These are phyloP conservation scores for Hippasteria phrygiana DNA, from an alignment of 53 echinoderm and acorn worm species.

Conservation along the genomic window DNA sequence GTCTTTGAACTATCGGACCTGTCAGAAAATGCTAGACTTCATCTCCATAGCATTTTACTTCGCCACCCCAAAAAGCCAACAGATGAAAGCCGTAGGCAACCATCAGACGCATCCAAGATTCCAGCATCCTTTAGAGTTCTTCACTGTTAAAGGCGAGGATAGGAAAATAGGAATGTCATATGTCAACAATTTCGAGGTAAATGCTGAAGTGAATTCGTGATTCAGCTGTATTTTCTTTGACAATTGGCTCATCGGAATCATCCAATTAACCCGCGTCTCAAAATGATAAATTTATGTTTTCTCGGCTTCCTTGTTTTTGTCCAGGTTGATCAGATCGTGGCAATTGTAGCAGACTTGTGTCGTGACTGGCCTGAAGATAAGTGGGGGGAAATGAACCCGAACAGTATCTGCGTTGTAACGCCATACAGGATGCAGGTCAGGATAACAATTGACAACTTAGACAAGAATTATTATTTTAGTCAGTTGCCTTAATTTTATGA, in stretches of 20 bases:
- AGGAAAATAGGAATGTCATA: conserved; percentile 83
- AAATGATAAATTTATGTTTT: neutral
- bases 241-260: neutral
- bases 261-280: no score
- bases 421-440: conserved; percentile 87
- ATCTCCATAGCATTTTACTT: conserved; percentile 60
- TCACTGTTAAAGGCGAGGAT: conserved; percentile 83
- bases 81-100: conserved; percentile 22
- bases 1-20: conserved; percentile 84
- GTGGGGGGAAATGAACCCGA: conserved; percentile 68
- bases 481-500: no score
- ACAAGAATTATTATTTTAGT: no score
- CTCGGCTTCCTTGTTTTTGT: no score
- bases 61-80: neutral
- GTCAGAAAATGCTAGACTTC: conserved; percentile 75
- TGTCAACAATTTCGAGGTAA: conserved; percentile 65
- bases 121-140: conserved; percentile 81
- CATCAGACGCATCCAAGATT: neutral
- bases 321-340: conserved; percentile 49
- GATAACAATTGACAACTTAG: no score
- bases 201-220: neutral
- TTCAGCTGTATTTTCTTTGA: neutral
- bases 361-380: conserved; percentile 76
- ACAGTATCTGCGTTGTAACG: conserved; percentile 81
- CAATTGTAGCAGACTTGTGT: conserved; percentile 65